Evolutionary conservation across 2,888 invertebrate species (phyloP).

Genomic region (Acholoe squamosa): DNA sequence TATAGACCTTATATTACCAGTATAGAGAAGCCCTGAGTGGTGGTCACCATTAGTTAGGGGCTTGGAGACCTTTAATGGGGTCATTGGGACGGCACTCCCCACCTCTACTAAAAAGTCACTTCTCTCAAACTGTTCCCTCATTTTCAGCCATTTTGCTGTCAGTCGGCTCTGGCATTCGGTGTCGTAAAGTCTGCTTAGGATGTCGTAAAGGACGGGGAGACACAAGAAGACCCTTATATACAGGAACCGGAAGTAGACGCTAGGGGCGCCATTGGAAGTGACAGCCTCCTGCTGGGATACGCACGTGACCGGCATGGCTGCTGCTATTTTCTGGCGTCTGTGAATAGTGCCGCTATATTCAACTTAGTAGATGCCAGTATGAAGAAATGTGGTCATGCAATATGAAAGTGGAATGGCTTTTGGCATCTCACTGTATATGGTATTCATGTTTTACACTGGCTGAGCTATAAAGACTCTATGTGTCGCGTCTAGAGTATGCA

Average conservation of each 20-base stretch:
- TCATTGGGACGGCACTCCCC: slow-evolving; percentile 3
- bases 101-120: slow-evolving; percentile 8
- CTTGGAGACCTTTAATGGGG: background rate
- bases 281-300: background rate
- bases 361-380: background rate
- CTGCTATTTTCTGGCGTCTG: background rate
- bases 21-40: too few species aligned
- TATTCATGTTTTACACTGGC: too few species aligned
- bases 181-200: slow-evolving; percentile 41
- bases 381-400: background rate
- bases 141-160: slow-evolving; percentile 12
- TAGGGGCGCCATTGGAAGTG: slow-evolving; percentile 18
- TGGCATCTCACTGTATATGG: too few species aligned
- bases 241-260: slow-evolving; percentile 35
- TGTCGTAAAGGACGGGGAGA: background rate
- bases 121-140: slow-evolving; percentile 14
- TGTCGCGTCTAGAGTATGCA: too few species aligned
- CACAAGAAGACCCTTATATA: slow-evolving; percentile 22
- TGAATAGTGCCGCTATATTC: background rate
- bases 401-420: background rate
- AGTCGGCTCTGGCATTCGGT: background rate
- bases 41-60: background rate
- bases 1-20: too few species aligned
- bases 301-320: slow-evolving; percentile 31
- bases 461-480: too few species aligned